Conservation (phyloP, 2,888 invertebrate species). For the Leucophora obtusa region DNA sequence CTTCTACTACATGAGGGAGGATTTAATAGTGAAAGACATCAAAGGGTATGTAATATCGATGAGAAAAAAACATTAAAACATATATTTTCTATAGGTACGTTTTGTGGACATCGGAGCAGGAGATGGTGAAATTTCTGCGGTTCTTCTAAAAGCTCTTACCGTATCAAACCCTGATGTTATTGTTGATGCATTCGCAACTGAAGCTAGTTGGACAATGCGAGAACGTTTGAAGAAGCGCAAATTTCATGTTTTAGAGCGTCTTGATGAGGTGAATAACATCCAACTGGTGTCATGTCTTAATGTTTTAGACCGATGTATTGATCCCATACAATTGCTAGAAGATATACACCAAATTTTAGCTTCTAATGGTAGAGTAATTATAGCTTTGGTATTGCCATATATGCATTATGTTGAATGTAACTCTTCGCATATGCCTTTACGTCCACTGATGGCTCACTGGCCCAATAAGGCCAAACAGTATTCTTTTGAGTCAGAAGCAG, state of each 20-base stretch:
- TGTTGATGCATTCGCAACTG: slow-evolving; percentile 90
- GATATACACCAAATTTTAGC: slow-evolving; percentile 86
- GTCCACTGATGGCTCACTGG: slow-evolving; percentile 79
- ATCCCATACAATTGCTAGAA: slow-evolving; percentile 87
- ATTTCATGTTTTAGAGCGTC: slow-evolving; percentile 75
- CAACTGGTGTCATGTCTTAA: slow-evolving; percentile 86
- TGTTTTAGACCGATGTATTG: slow-evolving; percentile 94
- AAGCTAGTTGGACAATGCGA: slow-evolving; percentile 94
- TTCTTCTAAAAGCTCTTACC: slow-evolving; percentile 81
- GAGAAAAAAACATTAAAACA: too few relatives aligned
- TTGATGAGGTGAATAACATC: slow-evolving; percentile 74
- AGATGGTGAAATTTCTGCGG: slow-evolving; percentile 94
- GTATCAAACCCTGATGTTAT: slow-evolving; percentile 39
- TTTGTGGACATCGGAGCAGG: slow-evolving; percentile 95
- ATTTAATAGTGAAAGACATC: slow-evolving; percentile 69
- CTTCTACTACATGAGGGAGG: slow-evolving; percentile 74
- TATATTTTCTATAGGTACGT: slow-evolving; percentile 69
- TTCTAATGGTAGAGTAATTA: slow-evolving; percentile 86
- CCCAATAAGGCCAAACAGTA: slow-evolving; percentile 83
- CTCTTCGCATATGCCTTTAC: slow-evolving; percentile 82
- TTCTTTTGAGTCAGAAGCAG: slow-evolving; percentile 89
- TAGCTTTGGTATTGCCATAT: slow-evolving; percentile 97
- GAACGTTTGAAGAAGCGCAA: slow-evolving; percentile 84
- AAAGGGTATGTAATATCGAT: slow-evolving; percentile 69
- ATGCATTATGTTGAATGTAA: slow-evolving; percentile 95